Evolutionary conservation across 2,888 invertebrate species (phyloP).

Genomic region (Dryobota labecula): DNA sequence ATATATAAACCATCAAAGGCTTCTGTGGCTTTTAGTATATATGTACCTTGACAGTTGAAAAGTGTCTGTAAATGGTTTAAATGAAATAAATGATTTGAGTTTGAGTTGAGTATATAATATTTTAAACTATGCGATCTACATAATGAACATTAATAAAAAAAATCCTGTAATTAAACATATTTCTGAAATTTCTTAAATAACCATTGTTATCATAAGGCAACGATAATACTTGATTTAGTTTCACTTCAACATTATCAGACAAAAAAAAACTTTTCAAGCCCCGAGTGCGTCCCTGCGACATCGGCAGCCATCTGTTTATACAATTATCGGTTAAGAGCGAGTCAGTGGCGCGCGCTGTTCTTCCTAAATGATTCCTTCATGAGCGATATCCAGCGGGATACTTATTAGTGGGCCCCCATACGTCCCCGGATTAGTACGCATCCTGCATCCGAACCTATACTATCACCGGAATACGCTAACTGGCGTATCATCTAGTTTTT

Average conservation of each 20-base stretch:
- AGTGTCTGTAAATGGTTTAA: too few relatives aligned
- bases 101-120: too few relatives aligned
- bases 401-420: constrained; percentile 82
- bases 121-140: too few relatives aligned
- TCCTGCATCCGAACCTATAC: constrained; percentile 69
- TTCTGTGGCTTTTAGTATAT: too few relatives aligned
- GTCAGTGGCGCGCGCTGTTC: constrained; percentile 89
- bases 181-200: neutral
- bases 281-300: constrained; percentile 76
- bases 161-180: neutral
- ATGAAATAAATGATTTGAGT: too few relatives aligned
- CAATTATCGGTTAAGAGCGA: constrained; percentile 89
- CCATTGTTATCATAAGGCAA: too few relatives aligned
- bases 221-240: neutral
- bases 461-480: constrained; percentile 18
- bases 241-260: neutral
- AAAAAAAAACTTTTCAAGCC: constrained; percentile 34
- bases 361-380: constrained; percentile 90
- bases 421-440: constrained; percentile 82
- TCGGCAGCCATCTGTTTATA: constrained; percentile 89
- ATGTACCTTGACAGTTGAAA: too few relatives aligned
- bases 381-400: constrained; percentile 84
- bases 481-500: neutral
- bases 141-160: too few relatives aligned
- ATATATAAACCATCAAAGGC: too few relatives aligned